These are phyloP conservation scores for Penaeus chinensis DNA, from an alignment of 1,140 invertebrate species.

Conservation along the genomic window DNA sequence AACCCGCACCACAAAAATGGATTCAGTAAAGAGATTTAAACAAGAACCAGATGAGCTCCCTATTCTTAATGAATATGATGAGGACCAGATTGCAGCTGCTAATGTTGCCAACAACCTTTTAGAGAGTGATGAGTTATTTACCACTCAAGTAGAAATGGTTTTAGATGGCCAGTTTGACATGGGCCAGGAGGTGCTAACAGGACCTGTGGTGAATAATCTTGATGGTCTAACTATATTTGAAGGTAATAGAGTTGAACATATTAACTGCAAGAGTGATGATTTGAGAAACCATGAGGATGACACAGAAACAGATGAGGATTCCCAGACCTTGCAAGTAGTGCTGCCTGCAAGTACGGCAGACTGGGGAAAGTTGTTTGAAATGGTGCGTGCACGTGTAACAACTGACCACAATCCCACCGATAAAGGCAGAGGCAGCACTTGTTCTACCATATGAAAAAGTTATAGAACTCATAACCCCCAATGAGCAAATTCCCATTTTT, in stretches of 20 bases:
- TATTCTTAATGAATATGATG: conserved; percentile 11
- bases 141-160: conserved; percentile 51
- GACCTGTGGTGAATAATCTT: conserved; percentile 27
- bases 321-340: conserved; percentile 12
- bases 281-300: neutral
- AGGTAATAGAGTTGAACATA: conserved; percentile 11
- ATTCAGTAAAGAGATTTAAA: neutral
- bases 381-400: conserved; percentile 29
- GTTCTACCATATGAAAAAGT: conserved; percentile 49
- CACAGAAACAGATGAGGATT: conserved; percentile 3
- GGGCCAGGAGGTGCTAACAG: conserved; percentile 42
- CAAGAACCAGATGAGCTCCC: neutral
- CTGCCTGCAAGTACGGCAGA: conserved; percentile 40
- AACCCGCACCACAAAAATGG: conserved; percentile 7
- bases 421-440: conserved; percentile 43
- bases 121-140: conserved; percentile 42
- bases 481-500: conserved; percentile 51
- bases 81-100: conserved; percentile 29
- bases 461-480: conserved; percentile 36
- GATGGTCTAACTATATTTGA: conserved; percentile 39
- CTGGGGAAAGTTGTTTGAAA: conserved; percentile 43
- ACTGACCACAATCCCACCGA: conserved; percentile 7
- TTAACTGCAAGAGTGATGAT: conserved; percentile 7
- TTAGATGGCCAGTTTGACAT: conserved; percentile 56
- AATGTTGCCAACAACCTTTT: conserved; percentile 41